Base-by-base conservation (phyloP, 2,113 vertebrate species). In the Buteo buteo region DNA sequence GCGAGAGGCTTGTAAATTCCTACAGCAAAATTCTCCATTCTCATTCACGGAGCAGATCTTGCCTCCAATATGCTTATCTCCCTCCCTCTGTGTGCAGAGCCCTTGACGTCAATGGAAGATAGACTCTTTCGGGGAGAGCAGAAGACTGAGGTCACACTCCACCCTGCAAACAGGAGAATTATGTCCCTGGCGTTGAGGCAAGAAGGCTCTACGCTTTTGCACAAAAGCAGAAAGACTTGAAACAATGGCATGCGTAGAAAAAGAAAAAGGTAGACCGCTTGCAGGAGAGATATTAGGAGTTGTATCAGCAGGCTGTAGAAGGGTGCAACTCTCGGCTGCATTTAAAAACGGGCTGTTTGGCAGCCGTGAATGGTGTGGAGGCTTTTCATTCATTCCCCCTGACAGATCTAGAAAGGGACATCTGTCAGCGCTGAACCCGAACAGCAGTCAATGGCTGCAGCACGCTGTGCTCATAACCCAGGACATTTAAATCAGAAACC, bases 51-150 rank as follows among this genome's bases (percentile, higher is more conserved):
- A 83, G 96, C 94, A 88, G 96, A 86, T 95, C 96, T 94, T 85
- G 94, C 93, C 82, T 97, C 82, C 95, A 93, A 2, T 91, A 4
- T 59, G 97, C 95, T 97, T 95, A 91, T 97, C 97, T 97, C 77
- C 85, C 97, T 97, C 91, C 85, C 94, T 94, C 80, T 44, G 78
- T 92, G 86, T 72, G 94, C 96, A 90, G 93, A 93, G 95, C 95
- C 87, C 93, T 93, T 98, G 97, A 98, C 97, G 97, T 98, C 97
- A 98, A 94, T 94, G 90, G 96, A 88, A 97, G 95, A 97, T 92
- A 81, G 61, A 73, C 95, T 94, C 86, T 96, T 97, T 94, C 28
- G 16, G 90, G 94, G 94, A 81, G 94, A 91, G 96, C 94, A 96
- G 93, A 92, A 93, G 94, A 82, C 93, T 94, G 96, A 93, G 94